These are phyloP conservation scores for Acholoe squamosa DNA, from an alignment of 2,888 invertebrate genomes.

Conservation along the genomic window DNA sequence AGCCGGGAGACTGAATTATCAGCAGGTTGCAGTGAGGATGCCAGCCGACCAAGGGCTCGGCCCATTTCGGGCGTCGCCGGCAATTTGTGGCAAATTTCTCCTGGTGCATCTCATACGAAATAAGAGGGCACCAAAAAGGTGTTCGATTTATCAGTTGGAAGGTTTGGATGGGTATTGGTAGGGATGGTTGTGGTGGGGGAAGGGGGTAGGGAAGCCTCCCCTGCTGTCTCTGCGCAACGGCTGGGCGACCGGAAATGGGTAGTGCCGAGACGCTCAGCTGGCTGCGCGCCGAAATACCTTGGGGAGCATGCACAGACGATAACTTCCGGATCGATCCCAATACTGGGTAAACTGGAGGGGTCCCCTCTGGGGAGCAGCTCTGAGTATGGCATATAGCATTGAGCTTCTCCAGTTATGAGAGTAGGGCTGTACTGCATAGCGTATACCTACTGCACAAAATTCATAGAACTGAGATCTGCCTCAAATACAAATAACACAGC, in stretches of 20 bases:
- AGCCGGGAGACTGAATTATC: not conserved
- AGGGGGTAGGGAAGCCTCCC: no score
- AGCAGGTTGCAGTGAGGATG: not conserved
- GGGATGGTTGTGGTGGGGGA: no score
- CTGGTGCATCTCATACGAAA: slow-evolving; percentile 28
- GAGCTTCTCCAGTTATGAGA: no score
- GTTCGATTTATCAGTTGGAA: slow-evolving; percentile 27
- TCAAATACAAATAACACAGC: no score
- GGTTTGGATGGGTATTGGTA: not conserved
- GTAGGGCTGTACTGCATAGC: no score
- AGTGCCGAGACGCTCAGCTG: not conserved
- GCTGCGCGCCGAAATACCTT: not conserved
- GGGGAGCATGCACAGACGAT: not conserved
- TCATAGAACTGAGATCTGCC: no score
- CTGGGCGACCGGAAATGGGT: not conserved
- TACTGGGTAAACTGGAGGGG: not conserved
- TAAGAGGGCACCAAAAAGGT: slow-evolving; percentile 24
- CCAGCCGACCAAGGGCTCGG: not conserved
- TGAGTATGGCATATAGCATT: no score
- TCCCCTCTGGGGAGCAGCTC: not conserved
- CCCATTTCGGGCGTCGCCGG: slow-evolving; percentile 3
- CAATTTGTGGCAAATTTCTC: slow-evolving; percentile 43
- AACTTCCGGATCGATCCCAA: not conserved
- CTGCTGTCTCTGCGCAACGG: not conserved
- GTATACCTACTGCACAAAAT: no score